A percentile compares a stretch with the other conserved stretches of the same genome.
These are phyloP conservation scores for Crossaster papposus DNA, from an alignment of 53 echinoderm and acorn worm genomes.

Conservation along the genomic window DNA sequence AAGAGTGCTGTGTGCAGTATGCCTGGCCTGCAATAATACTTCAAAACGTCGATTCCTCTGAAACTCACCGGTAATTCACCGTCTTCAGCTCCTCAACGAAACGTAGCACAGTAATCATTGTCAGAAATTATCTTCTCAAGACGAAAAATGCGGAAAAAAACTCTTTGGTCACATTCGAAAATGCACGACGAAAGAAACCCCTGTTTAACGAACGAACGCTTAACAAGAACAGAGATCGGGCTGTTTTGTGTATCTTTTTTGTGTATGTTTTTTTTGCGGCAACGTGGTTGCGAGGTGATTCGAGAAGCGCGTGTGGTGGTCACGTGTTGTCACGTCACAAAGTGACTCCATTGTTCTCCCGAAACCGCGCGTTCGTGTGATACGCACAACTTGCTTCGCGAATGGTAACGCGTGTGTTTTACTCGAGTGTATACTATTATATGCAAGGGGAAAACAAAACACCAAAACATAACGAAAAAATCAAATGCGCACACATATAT, in stretches of 20 bases:
- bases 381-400: background rate
- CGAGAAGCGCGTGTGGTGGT: background rate
- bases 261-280: background rate
- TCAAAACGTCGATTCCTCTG: background rate
- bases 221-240: slow-evolving; percentile 14
- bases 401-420: too few relatives aligned
- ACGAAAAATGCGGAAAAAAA: background rate
- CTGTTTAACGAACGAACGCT: background rate
- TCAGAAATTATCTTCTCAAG: background rate
- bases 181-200: background rate
- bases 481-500: too few relatives aligned
- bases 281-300: slow-evolving; percentile 11
- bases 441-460: too few relatives aligned
- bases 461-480: too few relatives aligned
- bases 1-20: background rate
- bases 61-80: slow-evolving; percentile 6
- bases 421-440: too few relatives aligned
- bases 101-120: slow-evolving; percentile 1
- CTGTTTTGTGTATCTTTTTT: background rate
- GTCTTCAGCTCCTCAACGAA: background rate
- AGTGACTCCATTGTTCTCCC: background rate
- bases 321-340: background rate
- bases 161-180: slow-evolving; percentile 1
- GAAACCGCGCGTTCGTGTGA: background rate
- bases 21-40: background rate